These are phyloP conservation scores for Sinocyclocheilus anophthalmus DNA, from an alignment of 2,113 vertebrate genomes.

Conservation along the genomic window DNA sequence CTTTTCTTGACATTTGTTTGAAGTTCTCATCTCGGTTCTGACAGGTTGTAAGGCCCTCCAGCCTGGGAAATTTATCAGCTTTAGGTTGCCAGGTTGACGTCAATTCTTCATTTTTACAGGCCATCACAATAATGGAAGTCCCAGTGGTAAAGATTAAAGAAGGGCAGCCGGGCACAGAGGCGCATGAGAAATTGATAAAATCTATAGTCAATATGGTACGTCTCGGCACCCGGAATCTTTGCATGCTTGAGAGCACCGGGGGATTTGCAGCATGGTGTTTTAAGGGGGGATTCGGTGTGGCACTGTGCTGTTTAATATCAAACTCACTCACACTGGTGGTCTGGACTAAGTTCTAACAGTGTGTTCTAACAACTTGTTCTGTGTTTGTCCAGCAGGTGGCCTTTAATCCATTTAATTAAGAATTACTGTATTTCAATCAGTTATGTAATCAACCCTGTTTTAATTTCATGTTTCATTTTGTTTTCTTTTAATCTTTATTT, in stretches of 20 bases:
- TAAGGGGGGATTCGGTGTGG: conserved; percentile 42
- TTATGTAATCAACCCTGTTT: neutral
- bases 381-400: conserved; percentile 36
- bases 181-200: conserved; percentile 92
- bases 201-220: conserved; percentile 96
- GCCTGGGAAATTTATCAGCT: conserved; percentile 47
- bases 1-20: conserved; percentile 61
- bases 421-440: neutral
- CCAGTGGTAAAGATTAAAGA: conserved; percentile 97
- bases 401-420: conserved; percentile 15
- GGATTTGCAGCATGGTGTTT: conserved; percentile 56
- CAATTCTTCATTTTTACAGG: conserved; percentile 87
- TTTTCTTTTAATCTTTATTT: neutral
- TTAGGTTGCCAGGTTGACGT: conserved; percentile 60
- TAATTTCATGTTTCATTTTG: neutral
- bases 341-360: conserved; percentile 39
- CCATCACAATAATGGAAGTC: conserved; percentile 94
- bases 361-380: conserved; percentile 35
- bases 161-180: conserved; percentile 82
- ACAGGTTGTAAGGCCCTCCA: conserved; percentile 56
- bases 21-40: conserved; percentile 54
- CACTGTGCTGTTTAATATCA: conserved; percentile 18
- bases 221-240: conserved; percentile 66
- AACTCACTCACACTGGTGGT: conserved; percentile 34
- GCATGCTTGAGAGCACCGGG: conserved; percentile 59